Conservation (phyloP, 1,140 invertebrate genomes). For the Tetraneura akinire region DNA sequence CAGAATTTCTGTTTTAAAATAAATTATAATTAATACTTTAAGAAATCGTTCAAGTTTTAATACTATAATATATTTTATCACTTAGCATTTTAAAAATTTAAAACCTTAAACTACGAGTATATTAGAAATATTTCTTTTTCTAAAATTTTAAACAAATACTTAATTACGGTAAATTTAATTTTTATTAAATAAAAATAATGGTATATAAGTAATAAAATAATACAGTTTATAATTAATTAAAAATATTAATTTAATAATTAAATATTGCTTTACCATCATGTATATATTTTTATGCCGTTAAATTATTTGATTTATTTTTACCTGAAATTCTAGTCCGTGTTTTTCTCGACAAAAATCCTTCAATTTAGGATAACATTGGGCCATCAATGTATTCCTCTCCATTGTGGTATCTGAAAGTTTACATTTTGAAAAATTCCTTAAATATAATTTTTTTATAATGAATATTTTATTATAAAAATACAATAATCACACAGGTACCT, state of each 20-base stretch:
- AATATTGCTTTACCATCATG: too few relatives aligned
- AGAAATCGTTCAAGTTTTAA: too few relatives aligned
- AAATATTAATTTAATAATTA: background rate
- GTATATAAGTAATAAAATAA: background rate
- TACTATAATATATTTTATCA: too few relatives aligned
- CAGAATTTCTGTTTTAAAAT: background rate
- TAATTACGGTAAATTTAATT: too few relatives aligned
- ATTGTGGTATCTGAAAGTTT: constrained; percentile 84
- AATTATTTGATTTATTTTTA: constrained; percentile 57
- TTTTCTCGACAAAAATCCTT: constrained; percentile 97
- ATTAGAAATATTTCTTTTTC: too few relatives aligned
- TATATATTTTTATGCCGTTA: background rate
- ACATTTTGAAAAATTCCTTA: background rate
- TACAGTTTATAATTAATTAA: background rate
- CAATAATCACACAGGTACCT: constrained; percentile 69
- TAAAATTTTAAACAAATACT: too few relatives aligned
- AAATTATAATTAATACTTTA: too few relatives aligned
- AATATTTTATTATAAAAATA: too few relatives aligned
- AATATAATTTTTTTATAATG: background rate
- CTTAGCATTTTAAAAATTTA: too few relatives aligned
- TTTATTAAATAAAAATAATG: too few relatives aligned
- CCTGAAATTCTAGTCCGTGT: constrained; percentile 98
- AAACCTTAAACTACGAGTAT: too few relatives aligned
- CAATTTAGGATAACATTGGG: constrained; percentile 94
- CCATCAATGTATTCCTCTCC: constrained; percentile 97